phyloP scores from a whole-genome alignment of 1,140 invertebrate species.

The Patella vulgata region DNA sequence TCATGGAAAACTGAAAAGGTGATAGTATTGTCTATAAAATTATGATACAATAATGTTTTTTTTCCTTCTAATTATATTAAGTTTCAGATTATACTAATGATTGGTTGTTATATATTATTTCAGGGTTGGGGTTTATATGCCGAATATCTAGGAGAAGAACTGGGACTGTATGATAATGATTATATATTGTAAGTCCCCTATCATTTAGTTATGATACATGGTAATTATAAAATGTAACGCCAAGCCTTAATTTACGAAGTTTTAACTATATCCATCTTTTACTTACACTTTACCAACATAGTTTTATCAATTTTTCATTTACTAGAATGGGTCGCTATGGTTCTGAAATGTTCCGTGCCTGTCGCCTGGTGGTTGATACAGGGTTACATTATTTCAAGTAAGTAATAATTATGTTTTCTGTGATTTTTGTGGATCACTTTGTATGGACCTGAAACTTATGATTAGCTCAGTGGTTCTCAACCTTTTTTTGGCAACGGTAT shows the following conservation, averaged over 20 bases:
- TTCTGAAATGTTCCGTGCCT: slow-evolving; percentile 64
- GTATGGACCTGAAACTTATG: background rate
- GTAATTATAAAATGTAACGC: background rate
- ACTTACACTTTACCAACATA: background rate
- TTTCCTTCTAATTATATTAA: too few relatives aligned
- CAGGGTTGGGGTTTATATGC: slow-evolving; percentile 57
- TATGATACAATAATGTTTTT: too few relatives aligned
- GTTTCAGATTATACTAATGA: too few relatives aligned
- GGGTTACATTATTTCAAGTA: slow-evolving; percentile 67
- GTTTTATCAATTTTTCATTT: slow-evolving; percentile 11
- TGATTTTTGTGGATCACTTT: too few relatives aligned
- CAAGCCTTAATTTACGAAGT: background rate
- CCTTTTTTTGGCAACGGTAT: too few relatives aligned
- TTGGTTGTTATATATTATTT: too few relatives aligned
- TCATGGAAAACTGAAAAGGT: too few relatives aligned
- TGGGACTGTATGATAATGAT: slow-evolving; percentile 46
- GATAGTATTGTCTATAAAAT: too few relatives aligned
- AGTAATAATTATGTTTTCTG: slow-evolving; percentile 50
- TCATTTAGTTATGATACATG: background rate
- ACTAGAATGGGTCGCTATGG: slow-evolving; percentile 60
- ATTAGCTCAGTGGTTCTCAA: too few relatives aligned
- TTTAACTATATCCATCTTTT: background rate
- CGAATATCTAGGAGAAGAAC: slow-evolving; percentile 63
- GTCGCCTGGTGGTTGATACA: slow-evolving; percentile 67
- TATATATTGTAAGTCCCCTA: slow-evolving; percentile 56